phyloP scores from a whole-genome alignment of 2,888 invertebrate genomes.

The Xylota segnis region DNA sequence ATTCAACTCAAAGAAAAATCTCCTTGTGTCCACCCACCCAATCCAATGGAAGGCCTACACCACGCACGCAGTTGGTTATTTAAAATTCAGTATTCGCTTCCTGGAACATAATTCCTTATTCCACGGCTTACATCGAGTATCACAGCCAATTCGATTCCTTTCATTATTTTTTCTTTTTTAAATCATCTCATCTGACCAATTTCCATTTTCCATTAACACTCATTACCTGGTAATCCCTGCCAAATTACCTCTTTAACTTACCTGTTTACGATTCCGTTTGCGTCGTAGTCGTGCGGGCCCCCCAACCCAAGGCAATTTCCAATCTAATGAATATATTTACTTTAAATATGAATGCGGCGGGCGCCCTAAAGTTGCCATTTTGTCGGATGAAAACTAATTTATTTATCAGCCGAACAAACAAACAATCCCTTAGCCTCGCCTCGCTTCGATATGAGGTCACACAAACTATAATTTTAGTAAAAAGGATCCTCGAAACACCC shows the following conservation, averaged over 20 bases:
- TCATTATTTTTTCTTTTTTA: background rate
- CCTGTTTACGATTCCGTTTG: slow-evolving; percentile 69
- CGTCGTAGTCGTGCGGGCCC: slow-evolving; percentile 31
- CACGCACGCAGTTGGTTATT: background rate
- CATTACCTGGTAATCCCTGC: slow-evolving; percentile 69
- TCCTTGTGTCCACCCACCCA: background rate
- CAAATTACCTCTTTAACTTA: slow-evolving; percentile 66
- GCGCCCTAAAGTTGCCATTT: slow-evolving; percentile 21
- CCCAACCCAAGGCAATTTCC: slow-evolving; percentile 56
- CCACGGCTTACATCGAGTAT: slow-evolving; percentile 38
- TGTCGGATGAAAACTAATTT: slow-evolving; percentile 65
- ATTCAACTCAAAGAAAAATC: no score
- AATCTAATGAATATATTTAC: slow-evolving; percentile 76
- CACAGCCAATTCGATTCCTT: background rate
- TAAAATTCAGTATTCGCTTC: background rate
- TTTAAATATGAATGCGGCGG: slow-evolving; percentile 68
- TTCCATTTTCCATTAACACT: slow-evolving; percentile 74
- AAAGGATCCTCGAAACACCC: background rate
- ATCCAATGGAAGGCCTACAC: no score
- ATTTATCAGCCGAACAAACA: slow-evolving; percentile 71
- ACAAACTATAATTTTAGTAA: slow-evolving; percentile 60
- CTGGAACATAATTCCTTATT: slow-evolving; percentile 44
- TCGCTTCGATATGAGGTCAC: slow-evolving; percentile 56
- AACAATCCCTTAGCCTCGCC: background rate
- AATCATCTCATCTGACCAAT: slow-evolving; percentile 24